Evolutionary conservation across 1,140 invertebrate species (phyloP).

Genomic region (Oncopeltus fasciatus): DNA sequence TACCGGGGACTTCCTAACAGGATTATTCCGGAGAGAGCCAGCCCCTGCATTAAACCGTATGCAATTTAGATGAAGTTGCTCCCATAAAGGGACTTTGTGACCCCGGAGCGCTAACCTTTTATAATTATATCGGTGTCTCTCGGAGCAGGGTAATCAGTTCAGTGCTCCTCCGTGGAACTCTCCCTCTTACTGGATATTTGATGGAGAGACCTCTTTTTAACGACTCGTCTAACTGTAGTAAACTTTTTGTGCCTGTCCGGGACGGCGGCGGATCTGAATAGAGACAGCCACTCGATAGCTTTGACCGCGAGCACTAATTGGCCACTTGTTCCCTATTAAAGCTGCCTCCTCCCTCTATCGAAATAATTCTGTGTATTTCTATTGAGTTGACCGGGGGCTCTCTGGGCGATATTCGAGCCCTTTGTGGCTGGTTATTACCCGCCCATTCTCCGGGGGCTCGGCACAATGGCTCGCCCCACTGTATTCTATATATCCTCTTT

Average conservation of each 20-base stretch:
- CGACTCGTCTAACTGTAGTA: slow-evolving; percentile 15
- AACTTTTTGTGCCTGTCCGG: slow-evolving; percentile 14
- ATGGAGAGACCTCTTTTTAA: slow-evolving; percentile 20
- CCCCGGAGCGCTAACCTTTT: slow-evolving; percentile 17
- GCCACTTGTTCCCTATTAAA: slow-evolving; percentile 13
- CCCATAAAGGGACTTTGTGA: slow-evolving; percentile 13
- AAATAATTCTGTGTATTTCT: neutral
- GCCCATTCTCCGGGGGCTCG: too few relatives aligned
- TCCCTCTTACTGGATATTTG: slow-evolving; percentile 21
- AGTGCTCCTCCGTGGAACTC: neutral
- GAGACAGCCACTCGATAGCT: neutral
- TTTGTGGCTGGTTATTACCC: too few relatives aligned
- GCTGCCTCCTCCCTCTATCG: neutral
- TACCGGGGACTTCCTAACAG: slow-evolving; percentile 3
- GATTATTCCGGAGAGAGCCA: neutral
- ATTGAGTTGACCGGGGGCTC: too few relatives aligned
- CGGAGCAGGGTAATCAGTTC: slow-evolving; percentile 7
- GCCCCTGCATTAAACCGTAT: slow-evolving; percentile 15
- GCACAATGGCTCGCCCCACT: too few relatives aligned
- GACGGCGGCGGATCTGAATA: neutral
- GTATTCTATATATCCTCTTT: too few relatives aligned
- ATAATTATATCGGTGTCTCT: slow-evolving; percentile 21
- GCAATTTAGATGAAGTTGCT: slow-evolving; percentile 20
- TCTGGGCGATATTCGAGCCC: too few relatives aligned
- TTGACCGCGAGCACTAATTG: slow-evolving; percentile 10